Evolutionary conservation across 1,140 invertebrate genomes (phyloP), one percentile per base, ranked within the genome.

Genomic region (Elysia chlorotica): DNA sequence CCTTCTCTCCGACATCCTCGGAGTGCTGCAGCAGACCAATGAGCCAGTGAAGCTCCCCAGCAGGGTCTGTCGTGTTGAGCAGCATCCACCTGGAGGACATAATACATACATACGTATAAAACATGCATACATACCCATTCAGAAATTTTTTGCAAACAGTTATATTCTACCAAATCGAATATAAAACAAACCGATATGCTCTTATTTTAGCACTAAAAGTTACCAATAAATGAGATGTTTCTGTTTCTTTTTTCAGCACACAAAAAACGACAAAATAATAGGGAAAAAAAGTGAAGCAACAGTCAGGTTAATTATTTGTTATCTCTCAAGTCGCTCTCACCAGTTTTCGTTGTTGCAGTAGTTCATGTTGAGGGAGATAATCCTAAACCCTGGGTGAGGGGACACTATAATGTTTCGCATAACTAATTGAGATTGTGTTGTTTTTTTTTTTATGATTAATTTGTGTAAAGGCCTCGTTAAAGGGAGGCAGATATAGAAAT

Each of bases 31-130:
- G 87, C 84, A 98, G 95, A 77, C 95, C 93, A 57, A 99, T 94
- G 35, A 99, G 90, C 98, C 98, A 99, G 75, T 96, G 93, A 2
- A 99, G 88, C 85, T 99, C 94, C 17, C 93, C 94, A 1, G 94
- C 94, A 2, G 97, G 97, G 89, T 99, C 98, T 0, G 96, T 98
- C 72, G 95, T 95, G 84, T 99, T 99, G 25, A 99, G 88, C 14
- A 99, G 88, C 17, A 99, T 88, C 96, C 97, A 99, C 95, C 96
- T 91, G 96, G 1, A 75, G 38, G 3, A 53, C 10, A 0, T 25
- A 35, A 6, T 48, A n/a, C n/a, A 28, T 61, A 1, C 61, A 48
- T 14, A 48, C n/a, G 41, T 14, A 14, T 10, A 14, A 48, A 10
- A 14, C 10, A 48, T 48, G 10, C 10, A 14, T 48, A 48, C 41